phyloP scores from a whole-genome alignment of 1,140 invertebrate genomes.

The Achroia grisella region DNA sequence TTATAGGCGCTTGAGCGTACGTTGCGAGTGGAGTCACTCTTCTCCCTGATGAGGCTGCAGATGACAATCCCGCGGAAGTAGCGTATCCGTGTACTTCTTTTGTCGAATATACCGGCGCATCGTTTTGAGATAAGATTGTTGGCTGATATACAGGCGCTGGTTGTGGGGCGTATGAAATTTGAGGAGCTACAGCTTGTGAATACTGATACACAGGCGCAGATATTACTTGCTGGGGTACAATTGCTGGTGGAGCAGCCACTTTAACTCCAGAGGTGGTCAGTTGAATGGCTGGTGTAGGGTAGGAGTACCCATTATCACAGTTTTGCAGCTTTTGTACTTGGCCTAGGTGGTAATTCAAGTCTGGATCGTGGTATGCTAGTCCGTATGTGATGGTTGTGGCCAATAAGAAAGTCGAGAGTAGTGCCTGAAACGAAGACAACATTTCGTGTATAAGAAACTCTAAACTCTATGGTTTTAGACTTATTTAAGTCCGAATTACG shows the following conservation, averaged over 20 bases:
- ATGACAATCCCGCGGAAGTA: slow-evolving; percentile 62
- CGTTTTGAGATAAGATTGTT: slow-evolving; percentile 21
- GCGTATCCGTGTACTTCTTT: slow-evolving; percentile 62
- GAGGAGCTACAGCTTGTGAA: slow-evolving; percentile 21
- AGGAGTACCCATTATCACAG: slow-evolving; percentile 59
- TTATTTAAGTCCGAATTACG: too few relatives aligned
- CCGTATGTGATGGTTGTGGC: slow-evolving; percentile 15
- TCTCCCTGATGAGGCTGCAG: slow-evolving; percentile 23
- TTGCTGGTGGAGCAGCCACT: slow-evolving; percentile 14
- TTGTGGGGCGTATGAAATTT: slow-evolving; percentile 22
- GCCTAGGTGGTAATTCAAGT: slow-evolving; percentile 64
- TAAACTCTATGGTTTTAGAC: too few relatives aligned
- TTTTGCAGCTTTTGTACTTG: slow-evolving; percentile 47
- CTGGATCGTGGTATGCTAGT: slow-evolving; percentile 66
- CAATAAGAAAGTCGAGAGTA: slow-evolving; percentile 27
- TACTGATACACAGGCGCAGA: slow-evolving; percentile 25
- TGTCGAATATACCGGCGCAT: slow-evolving; percentile 22
- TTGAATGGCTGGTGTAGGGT: slow-evolving; percentile 53
- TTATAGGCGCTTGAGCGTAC: slow-evolving; percentile 66
- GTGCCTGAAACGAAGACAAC: slow-evolving; percentile 41
- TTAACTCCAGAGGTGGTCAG: slow-evolving; percentile 40
- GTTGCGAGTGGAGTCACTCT: slow-evolving; percentile 46
- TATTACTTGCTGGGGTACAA: neutral
- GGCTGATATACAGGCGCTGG: slow-evolving; percentile 38
- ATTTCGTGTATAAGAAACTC: neutral